Evolutionary conservation across 2,888 invertebrate species (phyloP), one percentile per base, ranked within the genome.

Genomic region (Dryobota labecula): DNA sequence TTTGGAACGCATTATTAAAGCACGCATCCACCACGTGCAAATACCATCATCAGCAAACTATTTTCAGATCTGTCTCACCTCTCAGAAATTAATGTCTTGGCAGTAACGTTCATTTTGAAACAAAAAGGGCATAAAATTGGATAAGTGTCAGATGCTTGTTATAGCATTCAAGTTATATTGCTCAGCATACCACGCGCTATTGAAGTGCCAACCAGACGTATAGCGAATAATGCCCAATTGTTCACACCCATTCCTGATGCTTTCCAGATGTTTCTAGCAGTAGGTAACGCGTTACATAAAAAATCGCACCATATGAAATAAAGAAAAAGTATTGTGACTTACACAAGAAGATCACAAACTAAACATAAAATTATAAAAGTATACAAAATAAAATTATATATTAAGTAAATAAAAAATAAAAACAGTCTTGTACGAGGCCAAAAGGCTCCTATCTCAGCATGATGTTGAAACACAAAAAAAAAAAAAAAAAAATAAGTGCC

Each of bases 61-160:
- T 24, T 75, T 13, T 13, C 7, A 53, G 20, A 15, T 41, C 8
- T 33, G 38, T 53, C 20, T 45, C 30, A 45, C 3, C 8, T 27
- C 27, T 20, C 6, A 43, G 5, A 38, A 53, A 53, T 15, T 4
- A 38, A 45, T 45, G 2, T 0, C 20, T 67, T 76, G 67, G 67
- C 38, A 75, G 30, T 75, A 38, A 38, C 11, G 5, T 24, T 36
- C 20, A 1, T 30, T 65, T 65, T 45, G 2, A 30, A 75, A 65
- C 36, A 1, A 38, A 53, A 73, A 33, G 0, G 11, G 18, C 15
- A n/a, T 65, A 13, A 20, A 20, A 45, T 66, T 71, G 2, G 13
- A 20, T n/a, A n/a, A 13, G 36, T 38, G 24, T 75, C 66, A 45
- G 30, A 0, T 36, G 27, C 13, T 51, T 64, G 43, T 51, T 27